phyloP scores from a whole-genome alignment of 2,888 invertebrate genomes.

The Acrobeloides nanus region DNA sequence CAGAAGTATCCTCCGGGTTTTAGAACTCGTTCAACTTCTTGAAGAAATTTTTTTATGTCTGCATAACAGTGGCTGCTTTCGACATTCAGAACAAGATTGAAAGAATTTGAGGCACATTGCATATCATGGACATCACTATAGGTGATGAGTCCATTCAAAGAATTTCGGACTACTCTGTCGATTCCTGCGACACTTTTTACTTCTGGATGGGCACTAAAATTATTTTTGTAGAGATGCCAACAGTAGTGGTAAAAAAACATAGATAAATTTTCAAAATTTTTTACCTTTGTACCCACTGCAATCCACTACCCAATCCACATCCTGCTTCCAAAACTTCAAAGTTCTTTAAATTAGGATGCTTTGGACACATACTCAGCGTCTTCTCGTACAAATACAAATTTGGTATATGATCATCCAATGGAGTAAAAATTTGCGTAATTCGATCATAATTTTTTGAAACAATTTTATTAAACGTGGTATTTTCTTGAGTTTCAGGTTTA shows the following conservation, averaged over 20 bases:
- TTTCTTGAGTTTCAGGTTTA: too few species aligned
- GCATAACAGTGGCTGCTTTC: slow-evolving; percentile 40
- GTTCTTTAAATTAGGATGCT: slow-evolving; percentile 27
- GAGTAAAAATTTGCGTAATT: too few species aligned
- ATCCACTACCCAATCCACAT: slow-evolving; percentile 39
- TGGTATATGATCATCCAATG: too few species aligned
- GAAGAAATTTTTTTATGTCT: slow-evolving; percentile 27
- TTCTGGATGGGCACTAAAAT: slow-evolving; percentile 34
- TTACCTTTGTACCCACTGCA: slow-evolving; percentile 36
- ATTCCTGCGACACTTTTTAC: slow-evolving; percentile 24
- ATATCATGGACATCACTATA: slow-evolving; percentile 32
- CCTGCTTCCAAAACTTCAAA: slow-evolving; percentile 37
- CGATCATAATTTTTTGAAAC: too few species aligned
- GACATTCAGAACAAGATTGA: slow-evolving; percentile 36
- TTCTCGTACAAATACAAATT: slow-evolving; percentile 50
- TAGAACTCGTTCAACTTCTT: slow-evolving; percentile 31
- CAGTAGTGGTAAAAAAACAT: too few species aligned
- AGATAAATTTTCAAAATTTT: slow-evolving; percentile 2
- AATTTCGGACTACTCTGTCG: slow-evolving; percentile 17
- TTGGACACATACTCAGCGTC: slow-evolving; percentile 30
- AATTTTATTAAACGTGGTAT: too few species aligned
- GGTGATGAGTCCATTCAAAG: too few species aligned
- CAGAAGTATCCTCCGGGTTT: slow-evolving; percentile 30
- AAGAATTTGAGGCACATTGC: slow-evolving; percentile 20
- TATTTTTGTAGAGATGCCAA: too few species aligned